Evolutionary conservation across 92 coral and sea anemone genomes (phyloP).

Genomic region (Siderastrea siderea): DNA sequence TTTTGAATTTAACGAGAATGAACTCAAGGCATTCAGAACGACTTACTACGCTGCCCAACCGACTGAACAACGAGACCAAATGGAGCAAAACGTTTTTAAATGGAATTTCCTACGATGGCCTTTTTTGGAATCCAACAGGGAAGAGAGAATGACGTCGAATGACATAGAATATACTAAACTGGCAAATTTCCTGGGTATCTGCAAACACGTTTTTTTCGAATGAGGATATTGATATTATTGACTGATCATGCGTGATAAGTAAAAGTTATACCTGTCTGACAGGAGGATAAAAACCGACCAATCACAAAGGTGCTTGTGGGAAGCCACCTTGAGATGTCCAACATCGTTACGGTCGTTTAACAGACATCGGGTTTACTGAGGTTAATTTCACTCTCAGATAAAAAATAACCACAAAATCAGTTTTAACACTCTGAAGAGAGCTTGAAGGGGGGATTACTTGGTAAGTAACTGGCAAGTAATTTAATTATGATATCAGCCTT

Average conservation of each 20-base stretch:
- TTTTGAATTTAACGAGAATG: too few relatives aligned
- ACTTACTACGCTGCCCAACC: too few relatives aligned
- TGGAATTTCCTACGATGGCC: too few relatives aligned
- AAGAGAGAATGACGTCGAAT: background rate
- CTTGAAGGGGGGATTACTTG: slow-evolving; percentile 5
- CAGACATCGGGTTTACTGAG: background rate
- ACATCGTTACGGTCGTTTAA: background rate
- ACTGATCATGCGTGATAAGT: slow-evolving; percentile 35
- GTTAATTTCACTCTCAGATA: background rate
- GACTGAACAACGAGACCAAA: too few relatives aligned
- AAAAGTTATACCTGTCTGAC: slow-evolving; percentile 46
- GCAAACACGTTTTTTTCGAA: slow-evolving; percentile 20
- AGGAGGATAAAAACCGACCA: slow-evolving; percentile 15
- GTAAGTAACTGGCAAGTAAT: slow-evolving; percentile 25
- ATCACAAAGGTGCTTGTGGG: slow-evolving; percentile 50
- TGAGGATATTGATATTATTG: slow-evolving; percentile 27
- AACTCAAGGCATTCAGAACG: too few relatives aligned
- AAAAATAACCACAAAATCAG: background rate
- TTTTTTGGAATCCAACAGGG: too few relatives aligned
- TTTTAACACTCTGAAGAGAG: background rate
- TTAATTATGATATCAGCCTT: too few relatives aligned
- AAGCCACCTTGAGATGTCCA: slow-evolving; percentile 37
- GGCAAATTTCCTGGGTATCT: background rate
- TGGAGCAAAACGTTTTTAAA: too few relatives aligned
- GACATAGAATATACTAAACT: background rate